Evolutionary conservation across 37 sponge, comb jelly and placozoan species (phyloP), one percentile per base, ranked within the genome.

Genomic region (Axinella damicornis): DNA sequence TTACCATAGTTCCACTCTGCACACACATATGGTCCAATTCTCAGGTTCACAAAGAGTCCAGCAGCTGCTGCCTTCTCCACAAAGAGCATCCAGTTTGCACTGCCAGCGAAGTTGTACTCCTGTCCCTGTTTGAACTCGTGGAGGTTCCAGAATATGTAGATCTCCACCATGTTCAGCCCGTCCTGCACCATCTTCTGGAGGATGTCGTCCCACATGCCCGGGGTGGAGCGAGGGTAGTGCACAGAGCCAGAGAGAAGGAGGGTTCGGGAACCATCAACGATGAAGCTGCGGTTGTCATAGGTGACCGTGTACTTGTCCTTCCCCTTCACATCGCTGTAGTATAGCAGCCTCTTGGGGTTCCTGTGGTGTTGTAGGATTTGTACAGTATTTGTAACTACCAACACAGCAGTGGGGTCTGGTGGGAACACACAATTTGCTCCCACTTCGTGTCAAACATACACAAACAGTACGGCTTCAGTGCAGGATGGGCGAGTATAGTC

Each of bases 71-170:
- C 89, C 34, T 62, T 22, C 53, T 89, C 78, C 11, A 89, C 6
- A 71, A 89, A 89, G 37, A 21, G 38, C 19, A 58, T 63, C 60
- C 65, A 31, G 53, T 89, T 76, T 0, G 62, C 65, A 25, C 31
- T 40, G 14, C 83, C 83, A 35, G 54, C 53, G 61, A 89, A 76
- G 53, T 83, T 60, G 60, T 76, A 89, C 33, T 22, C 20, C 40
- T 83, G 64, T 2, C 89, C 89, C 52, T 57, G 34, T 28, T 60
- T 27, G 6, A 36, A 53, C 78, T 89, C 83, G 71, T 89, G 89
- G 5, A 89, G 25, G 38, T 83, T 89, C 89, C 89, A 89, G 63
- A 83, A 89, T 0, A 82, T 71, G 71, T 89, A 89, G 2, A 77
- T 65, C 64, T 89, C 69, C 41, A 89, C 60, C 53, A 52, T 57